Percentiles rank a stretch among this genome's conserved stretches.
phyloP scores from a whole-genome alignment of 37 sponge, comb jelly and placozoan species.

The Ephydatia muelleri region DNA sequence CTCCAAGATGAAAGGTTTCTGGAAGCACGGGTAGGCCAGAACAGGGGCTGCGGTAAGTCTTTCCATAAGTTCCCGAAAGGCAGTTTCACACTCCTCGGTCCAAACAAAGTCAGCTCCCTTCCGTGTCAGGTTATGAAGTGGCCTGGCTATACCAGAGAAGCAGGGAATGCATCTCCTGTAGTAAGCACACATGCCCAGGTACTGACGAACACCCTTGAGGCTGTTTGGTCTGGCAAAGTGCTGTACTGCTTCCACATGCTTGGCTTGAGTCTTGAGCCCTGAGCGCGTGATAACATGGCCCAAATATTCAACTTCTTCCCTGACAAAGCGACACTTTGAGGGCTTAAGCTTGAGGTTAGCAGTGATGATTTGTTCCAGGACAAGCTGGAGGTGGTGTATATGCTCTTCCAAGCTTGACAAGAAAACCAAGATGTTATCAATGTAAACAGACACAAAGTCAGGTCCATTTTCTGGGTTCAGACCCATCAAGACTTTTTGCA shows the following conservation, averaged over 20 bases:
- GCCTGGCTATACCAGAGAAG: slow-evolving; percentile 33
- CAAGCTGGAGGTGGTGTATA: slow-evolving; percentile 20
- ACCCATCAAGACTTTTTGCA: slow-evolving; percentile 39
- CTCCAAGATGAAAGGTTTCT: no score
- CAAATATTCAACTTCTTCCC: slow-evolving; percentile 40
- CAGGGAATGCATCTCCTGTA: slow-evolving; percentile 20
- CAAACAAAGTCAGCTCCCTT: slow-evolving; percentile 20
- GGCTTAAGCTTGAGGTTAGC: slow-evolving; percentile 43
- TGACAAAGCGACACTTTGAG: slow-evolving; percentile 25
- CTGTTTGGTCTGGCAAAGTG: no score
- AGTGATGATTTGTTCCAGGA: not conserved
- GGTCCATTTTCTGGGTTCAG: slow-evolving; percentile 30
- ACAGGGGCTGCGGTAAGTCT: no score
- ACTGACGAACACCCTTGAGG: no score
- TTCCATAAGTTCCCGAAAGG: slow-evolving; percentile 19
- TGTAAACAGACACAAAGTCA: slow-evolving; percentile 36
- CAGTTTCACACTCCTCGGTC: slow-evolving; percentile 15
- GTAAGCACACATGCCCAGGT: slow-evolving; percentile 33
- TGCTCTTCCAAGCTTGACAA: slow-evolving; percentile 33
- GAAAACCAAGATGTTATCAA: slow-evolving; percentile 54
- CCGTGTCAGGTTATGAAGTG: no score
- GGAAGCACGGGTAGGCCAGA: no score
- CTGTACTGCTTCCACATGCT: no score
- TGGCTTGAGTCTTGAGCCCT: no score
- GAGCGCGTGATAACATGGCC: no score